phyloP scores from a whole-genome alignment of 2,888 invertebrate genomes.

The Aphidoletes aphidimyza region DNA sequence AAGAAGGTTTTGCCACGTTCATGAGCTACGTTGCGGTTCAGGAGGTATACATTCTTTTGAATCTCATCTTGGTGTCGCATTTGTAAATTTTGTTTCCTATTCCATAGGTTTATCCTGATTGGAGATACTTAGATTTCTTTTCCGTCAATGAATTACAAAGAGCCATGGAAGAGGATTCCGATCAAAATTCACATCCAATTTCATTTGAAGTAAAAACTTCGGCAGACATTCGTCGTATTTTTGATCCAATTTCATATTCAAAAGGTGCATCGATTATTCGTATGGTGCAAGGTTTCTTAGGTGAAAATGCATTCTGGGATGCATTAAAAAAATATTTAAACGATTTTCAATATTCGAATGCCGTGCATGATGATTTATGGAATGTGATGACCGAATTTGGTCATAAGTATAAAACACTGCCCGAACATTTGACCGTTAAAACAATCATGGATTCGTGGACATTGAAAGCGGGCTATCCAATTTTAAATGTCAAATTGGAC shows the following conservation, averaged over 20 bases:
- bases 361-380: conserved; percentile 76
- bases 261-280: conserved; percentile 78
- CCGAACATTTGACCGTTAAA: conserved; percentile 67
- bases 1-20: conserved; percentile 70
- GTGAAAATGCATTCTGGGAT: conserved; percentile 70
- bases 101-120: conserved; percentile 69
- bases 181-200: conserved; percentile 74
- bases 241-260: conserved; percentile 78
- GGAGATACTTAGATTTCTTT: conserved; percentile 71
- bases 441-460: conserved; percentile 78
- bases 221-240: conserved; percentile 74
- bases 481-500: conserved; percentile 69
- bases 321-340: conserved; percentile 69
- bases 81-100: not conserved
- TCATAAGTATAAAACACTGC: conserved; percentile 64
- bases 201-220: conserved; percentile 72
- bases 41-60: conserved; percentile 57
- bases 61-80: not conserved
- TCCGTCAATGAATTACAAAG: conserved; percentile 68
- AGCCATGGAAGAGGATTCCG: conserved; percentile 72
- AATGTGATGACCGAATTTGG: conserved; percentile 71
- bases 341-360: conserved; percentile 70
- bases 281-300: conserved; percentile 78
- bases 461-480: conserved; percentile 75
- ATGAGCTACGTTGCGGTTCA: conserved; percentile 67